phyloP scores from a whole-genome alignment of 2,113 vertebrate genomes.

The Stigmatopora argus region DNA sequence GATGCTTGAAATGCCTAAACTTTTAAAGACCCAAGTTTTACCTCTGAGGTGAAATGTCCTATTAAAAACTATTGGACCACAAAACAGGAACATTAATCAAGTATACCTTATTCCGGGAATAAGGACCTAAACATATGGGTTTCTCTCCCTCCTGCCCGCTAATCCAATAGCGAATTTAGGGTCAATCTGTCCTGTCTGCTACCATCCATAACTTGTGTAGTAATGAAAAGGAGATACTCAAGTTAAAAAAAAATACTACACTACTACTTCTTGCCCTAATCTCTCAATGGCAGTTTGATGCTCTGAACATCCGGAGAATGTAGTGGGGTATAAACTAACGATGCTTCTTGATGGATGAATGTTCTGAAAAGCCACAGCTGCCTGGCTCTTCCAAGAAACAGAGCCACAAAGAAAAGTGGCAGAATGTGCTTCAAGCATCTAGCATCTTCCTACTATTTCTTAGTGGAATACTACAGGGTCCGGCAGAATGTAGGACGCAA shows the following conservation, averaged over 20 bases:
- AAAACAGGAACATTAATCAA: neutral
- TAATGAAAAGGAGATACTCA: neutral
- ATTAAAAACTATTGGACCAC: neutral
- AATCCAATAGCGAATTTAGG: neutral
- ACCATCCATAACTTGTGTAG: neutral
- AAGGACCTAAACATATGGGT: neutral
- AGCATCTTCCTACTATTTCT: constrained; percentile 68
- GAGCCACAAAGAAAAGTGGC: constrained; percentile 52
- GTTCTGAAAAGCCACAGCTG: constrained; percentile 66
- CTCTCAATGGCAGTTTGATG: neutral
- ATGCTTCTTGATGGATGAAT: constrained; percentile 61
- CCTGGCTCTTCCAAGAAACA: constrained; percentile 60
- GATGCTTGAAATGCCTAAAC: neutral
- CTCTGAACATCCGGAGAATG: constrained; percentile 3
- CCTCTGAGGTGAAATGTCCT: neutral
- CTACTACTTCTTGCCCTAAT: neutral
- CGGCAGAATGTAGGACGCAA: constrained; percentile 53
- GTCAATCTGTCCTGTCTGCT: neutral
- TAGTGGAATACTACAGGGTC: constrained; percentile 54
- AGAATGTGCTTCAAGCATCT: constrained; percentile 67
- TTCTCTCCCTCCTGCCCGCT: neutral
- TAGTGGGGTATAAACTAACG: constrained; percentile 51
- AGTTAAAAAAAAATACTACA: neutral
- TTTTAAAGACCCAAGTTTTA: neutral
- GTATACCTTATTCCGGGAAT: neutral